Base-by-base conservation (phyloP, 2,888 invertebrate genomes). In the Chouioia cunea region DNA sequence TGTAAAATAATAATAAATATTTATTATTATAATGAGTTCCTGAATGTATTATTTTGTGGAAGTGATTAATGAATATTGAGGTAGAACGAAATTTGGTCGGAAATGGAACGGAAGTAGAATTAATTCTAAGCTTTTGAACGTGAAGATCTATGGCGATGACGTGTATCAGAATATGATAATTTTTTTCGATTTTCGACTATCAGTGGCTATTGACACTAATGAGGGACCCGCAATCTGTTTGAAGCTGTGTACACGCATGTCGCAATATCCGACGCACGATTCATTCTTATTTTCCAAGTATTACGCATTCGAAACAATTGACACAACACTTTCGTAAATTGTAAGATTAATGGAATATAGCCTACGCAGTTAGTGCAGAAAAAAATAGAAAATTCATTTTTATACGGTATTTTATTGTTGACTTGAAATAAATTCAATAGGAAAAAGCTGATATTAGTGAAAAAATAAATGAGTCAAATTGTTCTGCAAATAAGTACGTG, bases 121-220 rank as follows among this genome's bases (percentile, higher is more conserved):
- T n/a, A n/a, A n/a, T 65, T 68, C 46, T 62, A 62, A 54, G 27
- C 58, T 50, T 59, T 46, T 59, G 53, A 66, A 48, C 46, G 73
- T 70, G 56, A 46, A 46, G 60, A 62, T 22, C 64, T 23, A 57
- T 62, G 67, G 71, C 68, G 73, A 71, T 74, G 75, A 73, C 71
- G 75, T 76, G 76, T 78, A 78, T 79, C 80, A 74, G 80, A 80
- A 80, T 80, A 81, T 80, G 78, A 81, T 82, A 83, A 83, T 83
- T 83, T 82, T 83, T 82, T 82, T 83, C 81, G 79, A 82, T 83
- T 82, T 78, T 77, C 76, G 77, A 79, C 80, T 80, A 80, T 81
- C 81, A 77, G 78, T 80, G 78, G 76, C 73, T 71, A 75, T 36
- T 64, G 70, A 48, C 54, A 70, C 54, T 70, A 60, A 65, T 65